Evolutionary conservation across 2,113 vertebrate genomes (phyloP).

Genomic region (Oryzias melastigma): DNA sequence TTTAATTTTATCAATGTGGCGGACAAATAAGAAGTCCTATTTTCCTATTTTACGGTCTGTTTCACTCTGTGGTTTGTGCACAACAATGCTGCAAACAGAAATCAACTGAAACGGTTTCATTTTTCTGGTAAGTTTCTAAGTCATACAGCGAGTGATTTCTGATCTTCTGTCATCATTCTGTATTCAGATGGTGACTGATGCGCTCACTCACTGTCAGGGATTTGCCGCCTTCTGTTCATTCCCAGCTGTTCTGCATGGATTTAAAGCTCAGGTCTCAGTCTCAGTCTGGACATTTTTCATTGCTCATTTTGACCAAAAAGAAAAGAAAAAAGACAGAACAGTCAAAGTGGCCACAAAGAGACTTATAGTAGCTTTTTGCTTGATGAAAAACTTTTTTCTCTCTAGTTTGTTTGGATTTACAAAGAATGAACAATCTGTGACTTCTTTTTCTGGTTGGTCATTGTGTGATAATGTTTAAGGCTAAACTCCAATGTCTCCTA

Average conservation of each 20-base stretch:
- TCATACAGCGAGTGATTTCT: not conserved
- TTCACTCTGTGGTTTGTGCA: constrained; percentile 2
- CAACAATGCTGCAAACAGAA: not conserved
- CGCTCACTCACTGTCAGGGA: not conserved
- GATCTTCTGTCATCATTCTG: constrained; percentile 3
- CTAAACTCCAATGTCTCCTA: too few relatives aligned
- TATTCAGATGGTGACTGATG: not conserved
- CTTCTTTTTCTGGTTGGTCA: too few relatives aligned
- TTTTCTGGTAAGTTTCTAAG: not conserved
- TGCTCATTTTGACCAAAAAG: not conserved
- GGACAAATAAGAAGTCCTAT: not conserved
- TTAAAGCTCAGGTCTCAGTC: constrained; percentile 4
- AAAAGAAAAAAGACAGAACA: too few relatives aligned
- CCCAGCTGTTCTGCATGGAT: constrained; percentile 10
- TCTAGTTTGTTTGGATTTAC: too few relatives aligned
- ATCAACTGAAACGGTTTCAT: not conserved
- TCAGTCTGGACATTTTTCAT: not conserved
- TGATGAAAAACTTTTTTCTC: too few relatives aligned
- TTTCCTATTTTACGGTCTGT: not conserved
- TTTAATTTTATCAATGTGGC: constrained; percentile 1
- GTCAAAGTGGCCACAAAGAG: not conserved
- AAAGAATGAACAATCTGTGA: too few relatives aligned
- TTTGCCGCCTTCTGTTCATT: constrained; percentile 2
- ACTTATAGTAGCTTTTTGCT: not conserved
- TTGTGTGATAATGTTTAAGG: too few relatives aligned